Evolutionary conservation across 2,888 invertebrate species (phyloP).

Genomic region (Sipunculus nudus): DNA sequence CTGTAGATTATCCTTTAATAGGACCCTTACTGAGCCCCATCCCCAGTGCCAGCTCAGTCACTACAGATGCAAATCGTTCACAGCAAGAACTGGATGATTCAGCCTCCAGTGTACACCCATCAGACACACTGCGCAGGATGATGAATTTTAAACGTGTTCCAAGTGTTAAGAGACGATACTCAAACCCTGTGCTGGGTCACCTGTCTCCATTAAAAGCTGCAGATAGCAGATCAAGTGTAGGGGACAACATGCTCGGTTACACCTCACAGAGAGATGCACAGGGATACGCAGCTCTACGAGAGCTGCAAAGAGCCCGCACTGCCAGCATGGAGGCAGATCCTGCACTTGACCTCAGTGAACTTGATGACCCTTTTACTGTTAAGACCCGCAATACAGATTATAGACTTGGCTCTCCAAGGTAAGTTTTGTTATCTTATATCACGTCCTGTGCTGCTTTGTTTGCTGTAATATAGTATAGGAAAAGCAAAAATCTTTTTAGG

Average conservation of each 20-base stretch:
- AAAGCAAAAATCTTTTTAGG: too few relatives aligned
- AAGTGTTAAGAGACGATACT: constrained; percentile 46
- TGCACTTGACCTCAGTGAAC: constrained; percentile 44
- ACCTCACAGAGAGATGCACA: constrained; percentile 62
- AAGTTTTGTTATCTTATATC: too few relatives aligned
- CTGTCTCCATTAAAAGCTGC: constrained; percentile 3
- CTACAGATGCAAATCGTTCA: constrained; percentile 4
- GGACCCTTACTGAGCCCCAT: constrained; percentile 79
- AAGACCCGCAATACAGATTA: constrained; percentile 30
- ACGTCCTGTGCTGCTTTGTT: too few relatives aligned
- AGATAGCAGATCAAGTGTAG: constrained; percentile 4
- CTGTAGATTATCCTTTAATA: constrained; percentile 24
- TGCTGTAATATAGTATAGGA: too few relatives aligned
- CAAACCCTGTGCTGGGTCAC: constrained; percentile 39
- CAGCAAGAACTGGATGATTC: constrained; percentile 42
- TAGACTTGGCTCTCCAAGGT: constrained; percentile 24
- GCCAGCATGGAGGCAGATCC: constrained; percentile 53
- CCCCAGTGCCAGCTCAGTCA: constrained; percentile 77
- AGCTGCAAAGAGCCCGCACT: constrained; percentile 59
- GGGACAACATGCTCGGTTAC: constrained; percentile 35
- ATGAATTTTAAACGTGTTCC: constrained; percentile 60
- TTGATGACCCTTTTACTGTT: constrained; percentile 41
- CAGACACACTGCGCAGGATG: constrained; percentile 53
- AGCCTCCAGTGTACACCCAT: constrained; percentile 62
- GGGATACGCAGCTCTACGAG: constrained; percentile 64